These are phyloP conservation scores for Stichodactyla mertensii DNA, from an alignment of 64 coral and sea anemone species.

Conservation along the genomic window DNA sequence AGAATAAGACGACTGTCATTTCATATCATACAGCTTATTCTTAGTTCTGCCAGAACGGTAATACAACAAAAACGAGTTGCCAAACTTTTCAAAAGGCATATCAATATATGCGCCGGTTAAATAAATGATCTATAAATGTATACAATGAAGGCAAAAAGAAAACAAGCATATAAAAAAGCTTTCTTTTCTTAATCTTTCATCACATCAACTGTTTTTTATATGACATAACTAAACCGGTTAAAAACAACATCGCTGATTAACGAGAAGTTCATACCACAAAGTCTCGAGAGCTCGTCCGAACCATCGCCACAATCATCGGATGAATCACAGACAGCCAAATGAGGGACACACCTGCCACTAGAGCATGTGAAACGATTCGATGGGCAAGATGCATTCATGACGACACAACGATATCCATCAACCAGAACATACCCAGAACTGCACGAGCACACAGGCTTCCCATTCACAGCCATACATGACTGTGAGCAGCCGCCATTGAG, in stretches of 20 bases:
- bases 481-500: slow-evolving; percentile 84
- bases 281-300: slow-evolving; percentile 59
- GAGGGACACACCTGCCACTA: slow-evolving; percentile 55
- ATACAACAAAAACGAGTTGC: too few relatives aligned
- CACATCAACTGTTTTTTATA: too few relatives aligned
- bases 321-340: slow-evolving; percentile 60
- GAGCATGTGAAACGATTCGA: slow-evolving; percentile 61
- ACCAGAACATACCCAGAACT: slow-evolving; percentile 25
- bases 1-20: too few relatives aligned
- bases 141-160: too few relatives aligned
- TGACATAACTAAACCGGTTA: not conserved
- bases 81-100: too few relatives aligned
- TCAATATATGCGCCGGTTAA: too few relatives aligned
- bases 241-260: not conserved
- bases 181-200: too few relatives aligned
- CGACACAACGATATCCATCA: slow-evolving; percentile 67
- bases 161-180: too few relatives aligned
- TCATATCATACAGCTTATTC: too few relatives aligned
- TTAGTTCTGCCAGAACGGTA: too few relatives aligned
- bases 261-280: slow-evolving; percentile 59
- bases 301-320: slow-evolving; percentile 64
- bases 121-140: too few relatives aligned
- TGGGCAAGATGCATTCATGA: slow-evolving; percentile 26
- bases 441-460: slow-evolving; percentile 50
- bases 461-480: slow-evolving; percentile 29